Evolutionary conservation across 2,113 vertebrate species (phyloP), one percentile per base, ranked within the genome.

Genomic region (Natator depressus): DNA sequence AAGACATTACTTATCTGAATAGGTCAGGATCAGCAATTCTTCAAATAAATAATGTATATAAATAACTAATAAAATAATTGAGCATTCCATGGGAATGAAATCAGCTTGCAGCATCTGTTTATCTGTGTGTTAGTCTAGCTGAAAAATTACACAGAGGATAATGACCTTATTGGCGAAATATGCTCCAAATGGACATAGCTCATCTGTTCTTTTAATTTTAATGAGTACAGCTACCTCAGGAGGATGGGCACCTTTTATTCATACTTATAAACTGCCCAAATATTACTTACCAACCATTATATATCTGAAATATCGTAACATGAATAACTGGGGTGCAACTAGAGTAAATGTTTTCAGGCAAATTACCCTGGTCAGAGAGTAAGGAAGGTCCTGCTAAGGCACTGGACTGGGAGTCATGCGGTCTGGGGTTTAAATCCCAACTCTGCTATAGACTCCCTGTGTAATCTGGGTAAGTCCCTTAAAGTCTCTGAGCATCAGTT

Each of bases 21-120:
- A 88, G 91, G 89, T 95, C 90, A 90, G 93, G 87, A 90, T 91
- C 82, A 46, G 88, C 83, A 87, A 17, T 91, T 85, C 93, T 87
- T 84, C 94, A 90, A 91, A 94, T 97, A 97, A 97, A 97, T 96
- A 91, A 97, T 96, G 94, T 96, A 96, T 96, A 88, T 49, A 87
- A 88, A 83, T 91, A 96, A 87, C 91, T 96, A 96, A 95, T 97
- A 95, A 96, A 96, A 94, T 93, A 95, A 94, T 95, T 84, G 89
- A 82, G 88, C 82, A 42, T 42, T 96, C 89, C 51, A 80, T 59
- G 65, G 69, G 72, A 78, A 92, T 84, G 88, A 80, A 95, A 82
- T 90, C 84, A 96, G 42, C 25, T 35, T 85, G 83, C 55, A 92
- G 82, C 72, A 82, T 16, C 31, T 47, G 27, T 62, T 93, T 65